Percentiles rank a stretch among this genome's conserved stretches.
These are phyloP conservation scores for Melanerpes aurifrons DNA, from an alignment of 2,113 vertebrate species.

Conservation along the genomic window DNA sequence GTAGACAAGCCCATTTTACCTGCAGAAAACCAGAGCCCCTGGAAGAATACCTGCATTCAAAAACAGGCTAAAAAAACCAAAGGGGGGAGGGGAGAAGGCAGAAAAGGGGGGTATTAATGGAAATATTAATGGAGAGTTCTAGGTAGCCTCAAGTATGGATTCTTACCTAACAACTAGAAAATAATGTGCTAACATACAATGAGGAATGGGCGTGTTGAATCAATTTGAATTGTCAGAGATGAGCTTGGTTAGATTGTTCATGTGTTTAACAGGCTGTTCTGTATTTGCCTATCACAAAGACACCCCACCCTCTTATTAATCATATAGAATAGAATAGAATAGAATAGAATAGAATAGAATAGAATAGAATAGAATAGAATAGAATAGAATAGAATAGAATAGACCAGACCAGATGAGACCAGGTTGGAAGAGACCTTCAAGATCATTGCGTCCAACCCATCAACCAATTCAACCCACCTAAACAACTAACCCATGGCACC, in stretches of 20 bases:
- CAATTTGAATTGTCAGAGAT: background rate
- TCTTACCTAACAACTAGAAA: background rate
- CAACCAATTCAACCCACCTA: no score
- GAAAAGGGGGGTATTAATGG: background rate
- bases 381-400: no score
- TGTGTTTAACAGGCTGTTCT: background rate
- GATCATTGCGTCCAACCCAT: no score
- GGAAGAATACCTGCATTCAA: rapidly evolving
- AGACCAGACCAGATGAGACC: no score
- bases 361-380: no score
- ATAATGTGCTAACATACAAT: background rate
- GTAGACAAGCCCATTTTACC: background rate
- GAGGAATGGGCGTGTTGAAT: background rate
- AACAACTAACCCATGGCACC: no score
- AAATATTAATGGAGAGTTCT: background rate
- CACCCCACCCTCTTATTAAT: background rate
- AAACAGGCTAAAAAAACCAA: background rate
- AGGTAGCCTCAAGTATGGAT: background rate
- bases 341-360: no score
- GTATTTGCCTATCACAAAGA: background rate
- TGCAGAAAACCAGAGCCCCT: background rate
- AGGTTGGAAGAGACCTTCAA: no score
- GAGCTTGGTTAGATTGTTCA: background rate
- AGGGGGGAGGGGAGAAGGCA: no score
- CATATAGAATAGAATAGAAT: no score